Conservation (phyloP, 2,113 vertebrate genomes). For the Bothrops jararaca region DNA sequence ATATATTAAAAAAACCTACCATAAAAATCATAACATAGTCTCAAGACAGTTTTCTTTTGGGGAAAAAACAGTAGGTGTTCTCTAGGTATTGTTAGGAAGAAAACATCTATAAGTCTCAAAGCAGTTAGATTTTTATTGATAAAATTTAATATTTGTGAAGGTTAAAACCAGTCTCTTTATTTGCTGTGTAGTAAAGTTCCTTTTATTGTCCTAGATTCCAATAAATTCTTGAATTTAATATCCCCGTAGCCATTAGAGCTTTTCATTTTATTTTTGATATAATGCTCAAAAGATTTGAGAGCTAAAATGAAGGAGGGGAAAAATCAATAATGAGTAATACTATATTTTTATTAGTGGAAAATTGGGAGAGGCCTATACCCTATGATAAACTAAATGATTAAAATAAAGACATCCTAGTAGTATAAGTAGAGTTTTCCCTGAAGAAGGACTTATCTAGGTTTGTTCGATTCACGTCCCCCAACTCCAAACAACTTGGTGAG, state of each 20-base stretch:
- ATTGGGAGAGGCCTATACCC: background rate
- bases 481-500: background rate
- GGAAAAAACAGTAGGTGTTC: slow-evolving; percentile 54
- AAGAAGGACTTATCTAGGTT: background rate
- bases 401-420: background rate
- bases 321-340: slow-evolving; percentile 28
- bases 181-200: slow-evolving; percentile 35
- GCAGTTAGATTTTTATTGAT: slow-evolving; percentile 59
- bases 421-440: background rate
- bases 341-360: background rate
- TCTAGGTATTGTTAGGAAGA: slow-evolving; percentile 56
- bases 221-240: slow-evolving; percentile 48
- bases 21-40: slow-evolving; percentile 51
- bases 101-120: slow-evolving; percentile 36
- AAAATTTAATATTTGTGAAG: slow-evolving; percentile 66
- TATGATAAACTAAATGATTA: background rate
- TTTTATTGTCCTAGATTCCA: slow-evolving; percentile 47
- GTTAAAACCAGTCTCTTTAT: slow-evolving; percentile 33
- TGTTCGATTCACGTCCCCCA: background rate
- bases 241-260: slow-evolving; percentile 24
- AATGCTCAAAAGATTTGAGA: slow-evolving; percentile 13
- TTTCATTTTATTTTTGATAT: slow-evolving; percentile 5
- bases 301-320: background rate
- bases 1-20: background rate
- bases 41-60: slow-evolving; percentile 25